phyloP scores from a whole-genome alignment of 2,113 vertebrate genomes.

The Picathartes gymnocephalus region DNA sequence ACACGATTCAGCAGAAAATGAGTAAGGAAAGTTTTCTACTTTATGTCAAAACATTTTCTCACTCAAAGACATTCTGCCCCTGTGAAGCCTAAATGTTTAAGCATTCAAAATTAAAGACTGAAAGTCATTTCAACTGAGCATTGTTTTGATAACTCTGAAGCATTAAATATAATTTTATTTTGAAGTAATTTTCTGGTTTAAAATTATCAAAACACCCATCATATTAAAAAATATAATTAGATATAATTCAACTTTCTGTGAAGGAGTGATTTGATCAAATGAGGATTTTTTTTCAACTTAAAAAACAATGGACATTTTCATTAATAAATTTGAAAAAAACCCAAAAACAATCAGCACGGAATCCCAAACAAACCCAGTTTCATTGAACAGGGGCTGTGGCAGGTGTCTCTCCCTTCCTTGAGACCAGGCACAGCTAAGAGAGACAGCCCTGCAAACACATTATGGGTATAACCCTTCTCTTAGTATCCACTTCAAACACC shows the following conservation, averaged over 20 bases:
- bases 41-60: background rate
- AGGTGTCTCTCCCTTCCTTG: background rate
- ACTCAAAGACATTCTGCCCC: background rate
- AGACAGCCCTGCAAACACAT: background rate
- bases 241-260: background rate
- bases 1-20: background rate
- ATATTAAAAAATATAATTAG: background rate
- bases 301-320: background rate
- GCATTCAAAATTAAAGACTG: background rate
- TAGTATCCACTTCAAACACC: background rate
- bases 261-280: background rate
- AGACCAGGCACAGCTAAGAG: background rate
- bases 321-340: background rate
- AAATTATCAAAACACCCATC: background rate
- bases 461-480: background rate
- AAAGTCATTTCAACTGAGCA: background rate
- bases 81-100: background rate
- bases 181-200: background rate
- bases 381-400: background rate
- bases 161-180: background rate
- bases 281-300: background rate
- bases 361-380: background rate
- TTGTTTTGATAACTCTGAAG: background rate
- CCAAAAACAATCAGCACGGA: background rate
- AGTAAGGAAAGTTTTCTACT: background rate